Conservation (phyloP, 2,888 invertebrate genomes). For the Crioceris asparagi region DNA sequence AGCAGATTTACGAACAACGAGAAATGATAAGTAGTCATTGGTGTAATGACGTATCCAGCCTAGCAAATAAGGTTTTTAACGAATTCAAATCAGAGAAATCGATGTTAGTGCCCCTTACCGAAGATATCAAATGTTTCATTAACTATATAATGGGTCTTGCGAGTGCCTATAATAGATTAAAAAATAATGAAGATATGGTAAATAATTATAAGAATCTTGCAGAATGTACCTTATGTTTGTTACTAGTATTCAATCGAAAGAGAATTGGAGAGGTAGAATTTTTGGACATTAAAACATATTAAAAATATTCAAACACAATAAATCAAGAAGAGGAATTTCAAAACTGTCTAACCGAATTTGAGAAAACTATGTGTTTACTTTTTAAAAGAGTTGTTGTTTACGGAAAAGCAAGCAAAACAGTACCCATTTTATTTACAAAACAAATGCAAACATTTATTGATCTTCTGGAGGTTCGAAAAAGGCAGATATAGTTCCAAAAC, state of each 20-base stretch:
- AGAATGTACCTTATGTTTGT: slow-evolving; percentile 9
- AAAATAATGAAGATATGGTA: neutral
- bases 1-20: too few species aligned
- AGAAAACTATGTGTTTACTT: slow-evolving; percentile 10
- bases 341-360: slow-evolving; percentile 9
- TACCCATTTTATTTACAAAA: slow-evolving; percentile 15
- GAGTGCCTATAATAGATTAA: slow-evolving; percentile 1
- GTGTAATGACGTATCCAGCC: too few species aligned
- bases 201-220: slow-evolving; percentile 17
- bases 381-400: slow-evolving; percentile 12
- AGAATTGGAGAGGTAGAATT: slow-evolving; percentile 9
- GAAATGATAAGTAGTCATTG: too few species aligned
- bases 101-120: too few species aligned
- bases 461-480: slow-evolving; percentile 10
- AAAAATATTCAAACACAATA: slow-evolving; percentile 2
- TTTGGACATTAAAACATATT: slow-evolving; percentile 7
- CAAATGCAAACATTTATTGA: slow-evolving; percentile 6
- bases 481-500: slow-evolving; percentile 15
- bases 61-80: too few species aligned
- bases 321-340: slow-evolving; percentile 12
- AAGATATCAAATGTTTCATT: too few species aligned
- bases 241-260: slow-evolving; percentile 10
- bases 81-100: too few species aligned
- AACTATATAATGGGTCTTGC: neutral
- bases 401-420: slow-evolving; percentile 16